phyloP scores from a whole-genome alignment of 2,113 vertebrate genomes.

The Notiomystis cincta region DNA sequence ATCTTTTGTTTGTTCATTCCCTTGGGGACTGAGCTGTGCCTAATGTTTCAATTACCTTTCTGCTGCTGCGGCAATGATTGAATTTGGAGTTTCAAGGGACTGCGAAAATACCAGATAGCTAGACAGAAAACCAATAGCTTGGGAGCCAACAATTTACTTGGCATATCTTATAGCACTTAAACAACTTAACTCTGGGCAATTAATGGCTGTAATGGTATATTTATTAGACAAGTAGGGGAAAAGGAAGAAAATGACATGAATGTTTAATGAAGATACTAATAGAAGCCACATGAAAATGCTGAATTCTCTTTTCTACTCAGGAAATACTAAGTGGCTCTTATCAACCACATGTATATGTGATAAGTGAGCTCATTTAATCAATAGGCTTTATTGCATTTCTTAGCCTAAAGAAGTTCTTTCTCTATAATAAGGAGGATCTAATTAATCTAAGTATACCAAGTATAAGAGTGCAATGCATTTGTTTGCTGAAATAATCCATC shows the following conservation, averaged over 20 bases:
- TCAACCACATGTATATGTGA: background rate
- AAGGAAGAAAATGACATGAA: conserved; percentile 38
- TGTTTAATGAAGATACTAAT: conserved; percentile 49
- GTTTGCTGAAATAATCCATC: background rate
- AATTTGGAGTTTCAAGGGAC: conserved; percentile 41
- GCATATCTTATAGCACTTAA: conserved; percentile 44
- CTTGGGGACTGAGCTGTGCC: background rate
- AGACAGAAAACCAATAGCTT: conserved; percentile 52
- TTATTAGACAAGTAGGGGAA: conserved; percentile 44
- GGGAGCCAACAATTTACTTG: background rate
- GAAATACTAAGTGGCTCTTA: conserved; percentile 8
- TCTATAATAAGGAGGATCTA: background rate
- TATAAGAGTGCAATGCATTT: background rate
- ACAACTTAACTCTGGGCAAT: conserved; percentile 13
- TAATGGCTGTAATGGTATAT: conserved; percentile 48
- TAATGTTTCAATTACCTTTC: conserved; percentile 39
- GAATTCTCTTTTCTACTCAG: background rate
- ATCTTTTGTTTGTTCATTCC: background rate
- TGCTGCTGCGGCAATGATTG: conserved; percentile 12
- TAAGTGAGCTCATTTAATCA: conserved; percentile 36
- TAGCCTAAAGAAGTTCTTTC: background rate
- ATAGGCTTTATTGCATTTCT: background rate
- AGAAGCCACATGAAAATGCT: conserved; percentile 15
- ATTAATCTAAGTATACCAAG: background rate
- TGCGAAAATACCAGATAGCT: background rate